These are phyloP conservation scores for Carollia perspicillata DNA, from an alignment of 2,113 vertebrate species.

Conservation along the genomic window DNA sequence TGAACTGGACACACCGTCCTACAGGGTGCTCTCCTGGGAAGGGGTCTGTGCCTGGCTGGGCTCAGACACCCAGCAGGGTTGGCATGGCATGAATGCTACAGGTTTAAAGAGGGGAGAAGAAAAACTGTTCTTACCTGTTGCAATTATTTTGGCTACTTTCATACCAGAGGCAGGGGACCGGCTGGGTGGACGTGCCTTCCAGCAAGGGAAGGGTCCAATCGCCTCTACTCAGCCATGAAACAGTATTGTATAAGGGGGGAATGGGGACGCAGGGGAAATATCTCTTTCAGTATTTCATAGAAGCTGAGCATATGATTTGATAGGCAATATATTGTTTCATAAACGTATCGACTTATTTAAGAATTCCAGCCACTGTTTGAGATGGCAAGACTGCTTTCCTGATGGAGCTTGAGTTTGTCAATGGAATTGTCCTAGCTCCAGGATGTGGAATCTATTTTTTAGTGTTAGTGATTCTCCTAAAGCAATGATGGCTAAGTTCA, in stretches of 20 bases:
- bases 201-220: not conserved
- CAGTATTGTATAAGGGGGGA: not conserved
- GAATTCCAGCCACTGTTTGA: not conserved
- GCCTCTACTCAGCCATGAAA: not conserved
- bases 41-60: not conserved
- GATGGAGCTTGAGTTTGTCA: not conserved
- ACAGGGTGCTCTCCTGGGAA: not conserved
- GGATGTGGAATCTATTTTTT: not conserved
- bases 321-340: not conserved
- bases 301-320: not conserved
- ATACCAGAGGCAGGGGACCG: not conserved
- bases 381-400: not conserved
- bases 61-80: not conserved
- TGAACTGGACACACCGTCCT: not conserved
- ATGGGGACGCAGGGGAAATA: not conserved
- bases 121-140: not conserved
- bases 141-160: not conserved
- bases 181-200: not conserved
- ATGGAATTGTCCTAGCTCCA: not conserved
- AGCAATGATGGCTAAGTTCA: not conserved
- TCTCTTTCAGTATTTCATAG: not conserved
- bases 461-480: not conserved
- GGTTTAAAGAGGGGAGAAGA: not conserved
- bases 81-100: not conserved
- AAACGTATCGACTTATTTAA: slow-evolving; percentile 1